Base-by-base conservation (phyloP, 2,888 invertebrate genomes). In the Villa cingulata region DNA sequence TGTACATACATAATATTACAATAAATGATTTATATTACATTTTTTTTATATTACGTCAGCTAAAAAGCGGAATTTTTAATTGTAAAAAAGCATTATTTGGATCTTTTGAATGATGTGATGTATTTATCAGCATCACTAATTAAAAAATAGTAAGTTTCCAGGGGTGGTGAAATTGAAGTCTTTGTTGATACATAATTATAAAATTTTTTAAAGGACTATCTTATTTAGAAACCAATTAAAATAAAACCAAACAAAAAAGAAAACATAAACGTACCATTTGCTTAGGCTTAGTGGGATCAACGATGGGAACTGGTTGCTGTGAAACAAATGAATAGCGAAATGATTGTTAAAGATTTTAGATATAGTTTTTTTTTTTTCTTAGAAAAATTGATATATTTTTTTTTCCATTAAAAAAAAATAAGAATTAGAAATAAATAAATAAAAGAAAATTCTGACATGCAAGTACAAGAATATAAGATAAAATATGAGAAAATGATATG, bases 281-380 rank as follows among this genome's bases (percentile, higher is more conserved):
- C 66, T 76, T 74, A 65, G 77, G 75, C 65, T 78, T 77, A 69
- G 72, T 71, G 66, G 76, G 74, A 73, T 78, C 72, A 65, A 74
- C 73, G 61, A 73, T 73, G 72, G 74, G 70, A 70, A 73, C 74
- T 72, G 73, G 56, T 73, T 58, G 60, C 70, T 68, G 71, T 70
- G 70, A 70, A 70, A 72, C 72, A 71, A 72, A 73, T 72, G 69
- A 70, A 47, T 32, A 32, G 29, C 29, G 12, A 32, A 12, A 12
- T 43, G 43, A 43, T 37, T 47, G 37, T 47, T 47, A 41, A 37
- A 42, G 46, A 42, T 29, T 29, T 42, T 41, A 32, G 29, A 17
- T 37, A n/a, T n/a, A n/a, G n/a, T n/a, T n/a, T n/a, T n/a, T n/a
- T n/a, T n/a, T n/a, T n/a, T n/a, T n/a, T n/a, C n/a, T n/a, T n/a